phyloP scores from a whole-genome alignment of 2,888 invertebrate species.

The Eucriotettix oculatus region DNA sequence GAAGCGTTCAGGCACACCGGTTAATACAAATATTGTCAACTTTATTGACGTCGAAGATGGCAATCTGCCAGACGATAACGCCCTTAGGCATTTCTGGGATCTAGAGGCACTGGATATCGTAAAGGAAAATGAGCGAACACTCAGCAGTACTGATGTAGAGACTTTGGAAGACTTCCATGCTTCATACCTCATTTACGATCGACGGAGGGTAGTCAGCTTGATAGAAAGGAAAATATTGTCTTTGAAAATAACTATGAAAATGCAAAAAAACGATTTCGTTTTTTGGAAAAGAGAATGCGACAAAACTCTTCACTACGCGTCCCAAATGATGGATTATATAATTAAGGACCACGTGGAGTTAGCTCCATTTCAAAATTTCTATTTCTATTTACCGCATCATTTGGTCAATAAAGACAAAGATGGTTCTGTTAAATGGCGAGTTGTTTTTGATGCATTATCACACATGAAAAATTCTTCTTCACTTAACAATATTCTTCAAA shows the following conservation, averaged over 20 bases:
- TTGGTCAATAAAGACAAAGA: neutral
- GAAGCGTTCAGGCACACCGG: too few relatives aligned
- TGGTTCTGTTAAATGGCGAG: neutral
- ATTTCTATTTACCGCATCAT: neutral
- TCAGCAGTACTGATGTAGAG: neutral
- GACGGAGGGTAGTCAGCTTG: neutral
- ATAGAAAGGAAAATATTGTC: neutral
- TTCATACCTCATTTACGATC: neutral
- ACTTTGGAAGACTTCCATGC: neutral
- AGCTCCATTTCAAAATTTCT: neutral
- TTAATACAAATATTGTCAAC: too few relatives aligned
- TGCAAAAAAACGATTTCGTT: neutral
- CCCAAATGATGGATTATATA: conserved; percentile 16
- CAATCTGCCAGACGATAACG: too few relatives aligned
- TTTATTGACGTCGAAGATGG: too few relatives aligned
- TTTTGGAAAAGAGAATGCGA: conserved; percentile 22
- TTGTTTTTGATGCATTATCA: neutral
- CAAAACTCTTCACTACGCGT: conserved; percentile 25
- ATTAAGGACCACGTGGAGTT: neutral
- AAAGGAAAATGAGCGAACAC: neutral
- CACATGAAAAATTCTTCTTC: neutral
- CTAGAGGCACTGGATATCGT: neutral
- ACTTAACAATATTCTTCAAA: neutral
- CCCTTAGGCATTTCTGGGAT: too few relatives aligned
- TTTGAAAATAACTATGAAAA: neutral